Base-by-base conservation (phyloP, 2,888 invertebrate genomes). In the Polyommatus iphigenia region DNA sequence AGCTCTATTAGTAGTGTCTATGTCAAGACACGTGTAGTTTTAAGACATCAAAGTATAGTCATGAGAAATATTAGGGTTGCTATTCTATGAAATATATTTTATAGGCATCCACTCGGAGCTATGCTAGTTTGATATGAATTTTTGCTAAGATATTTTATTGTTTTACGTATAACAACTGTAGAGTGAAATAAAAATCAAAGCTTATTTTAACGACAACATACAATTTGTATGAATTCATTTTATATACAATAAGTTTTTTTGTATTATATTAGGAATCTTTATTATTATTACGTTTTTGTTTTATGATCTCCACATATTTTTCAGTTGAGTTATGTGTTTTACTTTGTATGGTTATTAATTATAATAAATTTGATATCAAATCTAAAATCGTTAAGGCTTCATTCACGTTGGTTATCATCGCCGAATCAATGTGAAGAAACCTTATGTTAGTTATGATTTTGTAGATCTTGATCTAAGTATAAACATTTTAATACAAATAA, bases 11-110 rank as follows among this genome's bases (percentile, higher is more conserved):
- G 54, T 29, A 75, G 75, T 46, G 75, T 54, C 24, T 50, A 24
- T 73, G 72, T 73, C 20, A 29, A 50, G 46, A 54, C 75, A 54
- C 29, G 10, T 54, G 2, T 75, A 75, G 75, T 75, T 75, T 46
- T 75, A 29, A 75, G 67, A 67, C 15, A 75, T 46, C 50, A 29
- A 75, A 54, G 8, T 29, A 29, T 75, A 54, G 75, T 75, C 75
- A 75, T 54, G 20, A 50, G 29, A 54, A 29, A 73, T 73, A 50
- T 29, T 75, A 54, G 24, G 46, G 54, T 54, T 75, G 75, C 54
- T 75, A 50, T 54, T 50, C 20, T 75, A 29, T 75, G 54, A 29
- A 67, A 67, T 67, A 24, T 62, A 62, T 62, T 29, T 29, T 15
- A 67, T 29, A 29, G 29, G 15, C 6, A 67, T 29, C 24, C 67